phyloP scores from a whole-genome alignment of 2,113 vertebrate genomes.

The Ellobius talpinus region DNA sequence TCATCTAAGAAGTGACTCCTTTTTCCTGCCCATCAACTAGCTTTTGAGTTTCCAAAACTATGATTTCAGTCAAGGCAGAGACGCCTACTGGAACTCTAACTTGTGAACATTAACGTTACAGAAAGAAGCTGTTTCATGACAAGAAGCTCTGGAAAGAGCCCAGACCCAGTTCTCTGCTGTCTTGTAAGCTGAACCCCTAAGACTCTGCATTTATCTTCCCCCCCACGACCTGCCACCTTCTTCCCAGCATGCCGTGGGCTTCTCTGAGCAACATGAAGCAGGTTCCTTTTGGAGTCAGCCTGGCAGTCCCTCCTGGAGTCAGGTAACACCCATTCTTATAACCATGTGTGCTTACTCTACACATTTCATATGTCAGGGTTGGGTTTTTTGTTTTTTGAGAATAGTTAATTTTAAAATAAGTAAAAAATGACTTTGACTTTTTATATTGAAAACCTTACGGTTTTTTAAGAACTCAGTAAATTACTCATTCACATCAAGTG shows the following conservation, averaged over 20 bases:
- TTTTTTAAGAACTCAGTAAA: neutral
- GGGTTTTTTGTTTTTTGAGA: neutral
- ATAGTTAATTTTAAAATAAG: conserved; percentile 30
- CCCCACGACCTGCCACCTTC: fast-evolving
- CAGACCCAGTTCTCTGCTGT: neutral
- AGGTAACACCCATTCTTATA: neutral
- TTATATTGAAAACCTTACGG: conserved; percentile 33
- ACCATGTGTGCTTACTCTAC: neutral
- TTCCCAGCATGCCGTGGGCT: neutral
- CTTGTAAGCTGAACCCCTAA: neutral
- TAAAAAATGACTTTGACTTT: conserved; percentile 5
- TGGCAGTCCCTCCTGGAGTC: neutral
- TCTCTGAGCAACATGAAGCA: neutral
- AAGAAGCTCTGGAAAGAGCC: neutral
- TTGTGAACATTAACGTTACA: conserved; percentile 14
- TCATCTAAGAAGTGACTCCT: neutral
- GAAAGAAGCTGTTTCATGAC: neutral
- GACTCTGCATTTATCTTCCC: neutral
- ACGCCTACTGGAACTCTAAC: neutral
- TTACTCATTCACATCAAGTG: conserved; percentile 15
- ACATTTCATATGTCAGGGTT: neutral
- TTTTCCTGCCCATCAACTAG: conserved; percentile 6
- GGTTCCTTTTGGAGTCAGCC: neutral
- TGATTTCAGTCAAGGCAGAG: conserved; percentile 1
- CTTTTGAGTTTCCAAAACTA: neutral